Evolutionary conservation across 1,140 invertebrate genomes (phyloP).

Genomic region (Cotesia chilonis): DNA sequence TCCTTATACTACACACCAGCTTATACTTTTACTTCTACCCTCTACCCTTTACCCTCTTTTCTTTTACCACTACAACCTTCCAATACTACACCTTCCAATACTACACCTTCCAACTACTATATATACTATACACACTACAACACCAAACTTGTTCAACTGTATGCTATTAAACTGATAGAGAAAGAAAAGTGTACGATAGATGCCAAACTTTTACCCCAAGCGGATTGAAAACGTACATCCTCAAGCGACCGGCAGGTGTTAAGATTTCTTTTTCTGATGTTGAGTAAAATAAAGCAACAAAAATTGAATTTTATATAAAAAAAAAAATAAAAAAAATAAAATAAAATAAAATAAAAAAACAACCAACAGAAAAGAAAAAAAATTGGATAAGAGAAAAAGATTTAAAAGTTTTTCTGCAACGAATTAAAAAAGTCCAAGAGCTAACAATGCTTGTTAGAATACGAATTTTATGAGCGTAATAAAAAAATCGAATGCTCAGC

Average conservation of each 20-base stretch:
- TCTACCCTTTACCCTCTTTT: not conserved
- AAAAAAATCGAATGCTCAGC: constrained; percentile 6
- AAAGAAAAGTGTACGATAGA: not conserved
- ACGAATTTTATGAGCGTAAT: constrained; percentile 8
- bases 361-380: no score
- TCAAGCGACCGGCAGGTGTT: constrained; percentile 35
- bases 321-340: no score
- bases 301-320: no score
- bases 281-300: constrained; percentile 5
- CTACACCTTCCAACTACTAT: no score
- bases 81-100: no score
- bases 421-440: constrained; percentile 35
- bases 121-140: no score
- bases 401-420: constrained; percentile 32
- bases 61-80: no score
- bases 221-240: constrained; percentile 37
- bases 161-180: not conserved
- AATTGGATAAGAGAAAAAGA: not conserved
- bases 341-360: no score
- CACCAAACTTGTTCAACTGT: no score
- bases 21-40: not conserved
- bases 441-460: constrained; percentile 35
- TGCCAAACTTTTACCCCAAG: constrained; percentile 30
- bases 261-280: constrained; percentile 35
- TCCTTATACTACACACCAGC: constrained; percentile 23